A percentile compares a stretch with the other conserved stretches of the same genome.
Conservation (phyloP, 2,888 invertebrate genomes). For the Tinea pellionella region DNA sequence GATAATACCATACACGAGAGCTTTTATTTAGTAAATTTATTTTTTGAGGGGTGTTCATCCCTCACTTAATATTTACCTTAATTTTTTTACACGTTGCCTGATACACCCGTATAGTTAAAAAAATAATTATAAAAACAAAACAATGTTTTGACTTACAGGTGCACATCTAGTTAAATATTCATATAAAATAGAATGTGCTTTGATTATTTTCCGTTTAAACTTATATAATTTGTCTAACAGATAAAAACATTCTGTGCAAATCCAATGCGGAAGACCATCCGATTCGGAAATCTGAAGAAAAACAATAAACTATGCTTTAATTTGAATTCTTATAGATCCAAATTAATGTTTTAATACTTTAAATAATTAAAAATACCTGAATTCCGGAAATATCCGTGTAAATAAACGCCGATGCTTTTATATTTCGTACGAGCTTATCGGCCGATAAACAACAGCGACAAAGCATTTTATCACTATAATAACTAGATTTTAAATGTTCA, state of each 20-base stretch:
- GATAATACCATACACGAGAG: too few relatives aligned
- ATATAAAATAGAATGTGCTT: slow-evolving; percentile 36
- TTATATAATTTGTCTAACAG: slow-evolving; percentile 35
- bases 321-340: too few relatives aligned
- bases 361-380: slow-evolving; percentile 30
- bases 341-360: too few relatives aligned
- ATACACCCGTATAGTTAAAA: too few relatives aligned
- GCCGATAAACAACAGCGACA: slow-evolving; percentile 49
- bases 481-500: background rate
- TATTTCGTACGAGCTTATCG: slow-evolving; percentile 30
- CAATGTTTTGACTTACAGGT: slow-evolving; percentile 35
- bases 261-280: slow-evolving; percentile 44
- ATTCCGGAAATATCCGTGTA: slow-evolving; percentile 41
- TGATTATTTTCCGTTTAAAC: slow-evolving; percentile 40
- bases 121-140: too few relatives aligned
- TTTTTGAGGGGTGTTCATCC: too few relatives aligned
- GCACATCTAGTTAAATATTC: slow-evolving; percentile 50
- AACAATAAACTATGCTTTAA: too few relatives aligned
- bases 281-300: slow-evolving; percentile 33
- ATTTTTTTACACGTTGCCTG: too few relatives aligned
- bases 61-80: too few relatives aligned
- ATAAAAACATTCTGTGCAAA: slow-evolving; percentile 41
- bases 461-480: slow-evolving; percentile 21
- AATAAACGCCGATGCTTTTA: slow-evolving; percentile 21
- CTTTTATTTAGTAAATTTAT: too few relatives aligned